phyloP scores from a whole-genome alignment of 2,113 vertebrate species.

The Campylomormyrus tamandua region DNA sequence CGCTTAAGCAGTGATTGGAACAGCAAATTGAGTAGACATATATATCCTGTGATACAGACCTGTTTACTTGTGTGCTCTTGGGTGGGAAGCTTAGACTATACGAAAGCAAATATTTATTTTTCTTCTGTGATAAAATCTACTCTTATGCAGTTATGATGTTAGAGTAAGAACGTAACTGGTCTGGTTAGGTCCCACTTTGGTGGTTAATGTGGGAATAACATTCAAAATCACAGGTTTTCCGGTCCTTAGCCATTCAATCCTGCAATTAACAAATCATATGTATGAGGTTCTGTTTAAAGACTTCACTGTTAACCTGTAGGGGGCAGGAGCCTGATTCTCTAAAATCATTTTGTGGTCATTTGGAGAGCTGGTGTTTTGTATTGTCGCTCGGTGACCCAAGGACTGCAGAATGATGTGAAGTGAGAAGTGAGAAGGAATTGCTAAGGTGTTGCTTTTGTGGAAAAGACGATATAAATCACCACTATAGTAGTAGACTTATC shows the following conservation, averaged over 20 bases:
- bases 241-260: background rate
- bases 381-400: background rate
- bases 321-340: background rate
- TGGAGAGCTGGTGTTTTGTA: background rate
- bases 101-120: background rate
- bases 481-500: background rate
- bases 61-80: background rate
- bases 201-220: background rate
- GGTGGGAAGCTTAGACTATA: background rate
- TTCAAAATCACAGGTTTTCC: background rate
- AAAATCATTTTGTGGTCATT: background rate
- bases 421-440: background rate
- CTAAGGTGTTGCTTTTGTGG: background rate
- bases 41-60: background rate
- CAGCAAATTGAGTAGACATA: background rate
- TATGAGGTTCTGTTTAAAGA: background rate
- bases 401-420: background rate
- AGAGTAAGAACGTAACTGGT: background rate
- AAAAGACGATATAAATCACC: background rate
- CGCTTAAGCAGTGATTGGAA: background rate
- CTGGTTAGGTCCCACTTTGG: background rate
- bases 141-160: background rate
- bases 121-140: background rate
- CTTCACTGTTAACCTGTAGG: background rate
- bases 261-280: background rate